A percentile compares a stretch with the other conserved stretches of the same genome.
These are phyloP conservation scores for Megaleporinus macrocephalus DNA, from an alignment of 2,113 vertebrate species.

Conservation along the genomic window DNA sequence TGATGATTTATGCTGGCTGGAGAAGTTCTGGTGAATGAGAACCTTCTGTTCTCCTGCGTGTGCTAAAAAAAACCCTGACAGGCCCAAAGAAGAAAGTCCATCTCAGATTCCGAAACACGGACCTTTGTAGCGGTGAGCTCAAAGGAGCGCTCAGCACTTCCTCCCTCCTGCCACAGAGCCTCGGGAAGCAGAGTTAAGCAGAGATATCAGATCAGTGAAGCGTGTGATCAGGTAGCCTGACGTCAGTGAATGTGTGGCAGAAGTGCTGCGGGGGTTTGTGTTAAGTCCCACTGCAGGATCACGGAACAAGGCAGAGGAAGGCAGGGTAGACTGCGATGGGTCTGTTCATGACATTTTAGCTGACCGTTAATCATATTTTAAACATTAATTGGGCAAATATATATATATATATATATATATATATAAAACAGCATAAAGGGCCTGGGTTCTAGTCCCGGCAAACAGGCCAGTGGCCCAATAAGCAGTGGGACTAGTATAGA, in stretches of 20 bases:
- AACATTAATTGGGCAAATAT: too few species aligned
- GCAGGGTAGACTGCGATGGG: not conserved
- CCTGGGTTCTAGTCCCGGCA: too few species aligned
- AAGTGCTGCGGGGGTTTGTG: not conserved
- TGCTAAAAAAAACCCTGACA: not conserved
- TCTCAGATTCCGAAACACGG: not conserved
- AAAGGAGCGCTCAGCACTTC: not conserved
- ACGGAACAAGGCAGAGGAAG: not conserved
- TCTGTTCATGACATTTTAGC: not conserved
- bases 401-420: too few species aligned
- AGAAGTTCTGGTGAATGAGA: not conserved
- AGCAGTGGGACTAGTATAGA: too few species aligned
- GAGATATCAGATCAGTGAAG: not conserved
- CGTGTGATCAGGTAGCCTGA: slow-evolving; percentile 13
- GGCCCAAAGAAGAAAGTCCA: not conserved
- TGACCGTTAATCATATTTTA: too few species aligned
- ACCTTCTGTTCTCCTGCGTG: not conserved
- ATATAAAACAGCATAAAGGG: too few species aligned
- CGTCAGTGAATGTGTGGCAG: not conserved
- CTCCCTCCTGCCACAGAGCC: not conserved
- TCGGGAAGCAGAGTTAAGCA: slow-evolving; percentile 8
- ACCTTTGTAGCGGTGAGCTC: not conserved
- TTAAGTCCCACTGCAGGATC: slow-evolving; percentile 7
- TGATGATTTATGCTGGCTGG: not conserved
- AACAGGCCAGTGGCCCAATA: too few species aligned